These are phyloP conservation scores for Drosophila rhopaloa DNA, from an alignment of 1,140 invertebrate genomes.

Conservation along the genomic window DNA sequence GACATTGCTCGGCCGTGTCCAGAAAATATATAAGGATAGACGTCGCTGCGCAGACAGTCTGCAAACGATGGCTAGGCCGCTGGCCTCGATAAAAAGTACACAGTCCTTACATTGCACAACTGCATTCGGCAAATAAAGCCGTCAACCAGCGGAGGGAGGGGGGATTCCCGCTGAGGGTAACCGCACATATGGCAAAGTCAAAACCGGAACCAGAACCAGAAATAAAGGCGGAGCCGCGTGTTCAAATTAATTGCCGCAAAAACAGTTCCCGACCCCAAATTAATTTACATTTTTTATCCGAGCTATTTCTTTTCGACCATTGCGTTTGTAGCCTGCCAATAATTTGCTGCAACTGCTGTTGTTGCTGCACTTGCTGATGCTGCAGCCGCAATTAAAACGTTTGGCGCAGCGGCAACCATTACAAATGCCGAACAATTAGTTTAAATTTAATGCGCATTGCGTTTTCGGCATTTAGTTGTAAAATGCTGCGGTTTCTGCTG, in stretches of 20 bases:
- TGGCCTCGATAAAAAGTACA: constrained; percentile 14
- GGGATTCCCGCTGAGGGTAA: constrained; percentile 46
- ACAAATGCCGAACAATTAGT: constrained; percentile 77
- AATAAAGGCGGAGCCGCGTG: constrained; percentile 56
- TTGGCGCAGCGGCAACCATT: constrained; percentile 66
- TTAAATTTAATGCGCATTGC: constrained; percentile 71
- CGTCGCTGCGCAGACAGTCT: constrained; percentile 45
- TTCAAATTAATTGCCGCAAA: constrained; percentile 82
- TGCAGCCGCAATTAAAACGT: constrained; percentile 68
- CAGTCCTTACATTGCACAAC: constrained; percentile 5
- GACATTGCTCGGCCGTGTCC: constrained; percentile 47
- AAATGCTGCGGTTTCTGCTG: constrained; percentile 51
- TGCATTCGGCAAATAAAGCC: constrained; percentile 30
- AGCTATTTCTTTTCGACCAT: constrained; percentile 14
- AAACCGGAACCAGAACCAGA: constrained; percentile 40
- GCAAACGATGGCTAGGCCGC: neutral
- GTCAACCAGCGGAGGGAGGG: neutral
- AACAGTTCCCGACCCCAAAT: constrained; percentile 60
- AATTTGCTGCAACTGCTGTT: constrained; percentile 62
- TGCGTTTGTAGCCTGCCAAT: constrained; percentile 64
- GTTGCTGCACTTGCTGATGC: constrained; percentile 28
- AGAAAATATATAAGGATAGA: constrained; percentile 65
- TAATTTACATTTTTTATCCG: constrained; percentile 47
- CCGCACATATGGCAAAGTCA: constrained; percentile 77
- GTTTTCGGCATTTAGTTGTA: constrained; percentile 55